A percentile compares a stretch with the other conserved stretches of the same genome.
Evolutionary conservation across 2,797 vertebrate genomes (phyloP).

Genomic region (Chelon labrosus): DNA sequence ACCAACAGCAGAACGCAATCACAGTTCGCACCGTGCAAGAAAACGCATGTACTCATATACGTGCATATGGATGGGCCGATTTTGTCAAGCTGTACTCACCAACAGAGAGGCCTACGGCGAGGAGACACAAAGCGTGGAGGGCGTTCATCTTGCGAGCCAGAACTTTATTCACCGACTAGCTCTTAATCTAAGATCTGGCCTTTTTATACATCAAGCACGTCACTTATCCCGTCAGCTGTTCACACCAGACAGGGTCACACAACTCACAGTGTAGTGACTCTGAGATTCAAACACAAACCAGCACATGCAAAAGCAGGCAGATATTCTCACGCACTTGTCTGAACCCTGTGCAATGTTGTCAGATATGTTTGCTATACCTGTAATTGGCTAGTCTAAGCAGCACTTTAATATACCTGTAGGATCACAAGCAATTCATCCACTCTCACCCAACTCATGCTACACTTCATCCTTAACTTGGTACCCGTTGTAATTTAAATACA

Average conservation of each 20-base stretch:
- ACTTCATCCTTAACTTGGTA: too few species aligned
- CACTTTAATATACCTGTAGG: too few species aligned
- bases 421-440: too few species aligned
- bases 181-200: neutral
- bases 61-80: neutral
- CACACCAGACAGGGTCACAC: slow-evolving; percentile 37
- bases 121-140: slow-evolving; percentile 55
- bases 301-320: slow-evolving; percentile 5
- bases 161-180: neutral
- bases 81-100: slow-evolving; percentile 64
- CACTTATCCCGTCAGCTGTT: slow-evolving; percentile 64
- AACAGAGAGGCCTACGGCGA: slow-evolving; percentile 64
- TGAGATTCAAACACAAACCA: neutral
- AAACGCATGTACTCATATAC: neutral
- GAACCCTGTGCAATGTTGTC: neutral
- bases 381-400: too few species aligned
- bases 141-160: slow-evolving; percentile 66
- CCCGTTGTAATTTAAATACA: too few species aligned
- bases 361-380: neutral
- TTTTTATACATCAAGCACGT: slow-evolving; percentile 52
- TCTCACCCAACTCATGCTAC: too few species aligned
- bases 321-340: slow-evolving; percentile 31
- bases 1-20: slow-evolving; percentile 1
- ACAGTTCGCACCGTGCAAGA: neutral
- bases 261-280: neutral